Conservation (phyloP, 2,797 vertebrate genomes). For the Sus cebifrons region DNA sequence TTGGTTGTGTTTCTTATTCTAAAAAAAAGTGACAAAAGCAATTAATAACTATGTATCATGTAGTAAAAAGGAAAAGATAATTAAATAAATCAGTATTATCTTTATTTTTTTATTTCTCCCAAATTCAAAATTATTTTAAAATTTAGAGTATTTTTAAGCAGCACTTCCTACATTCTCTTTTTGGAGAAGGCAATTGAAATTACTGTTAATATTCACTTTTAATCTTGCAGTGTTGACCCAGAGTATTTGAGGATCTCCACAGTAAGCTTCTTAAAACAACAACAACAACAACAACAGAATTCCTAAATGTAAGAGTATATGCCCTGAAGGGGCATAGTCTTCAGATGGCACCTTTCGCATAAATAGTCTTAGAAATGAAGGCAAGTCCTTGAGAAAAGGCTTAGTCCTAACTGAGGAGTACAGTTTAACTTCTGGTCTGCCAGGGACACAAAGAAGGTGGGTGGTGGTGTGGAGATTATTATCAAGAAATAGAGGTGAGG, state of each 20-base stretch:
- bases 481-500: neutral
- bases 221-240: neutral
- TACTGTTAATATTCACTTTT: neutral
- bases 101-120: neutral
- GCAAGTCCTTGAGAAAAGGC: neutral
- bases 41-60: neutral
- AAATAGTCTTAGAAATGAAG: neutral
- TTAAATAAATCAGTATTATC: neutral
- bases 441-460: too few relatives aligned
- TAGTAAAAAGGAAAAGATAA: neutral
- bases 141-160: neutral
- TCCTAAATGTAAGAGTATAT: neutral
- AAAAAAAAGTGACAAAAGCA: neutral
- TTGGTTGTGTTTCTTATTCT: constrained; percentile 42
- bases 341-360: neutral
- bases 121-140: neutral
- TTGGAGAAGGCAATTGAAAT: neutral
- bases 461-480: neutral
- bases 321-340: neutral
- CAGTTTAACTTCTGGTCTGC: neutral
- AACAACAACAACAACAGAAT: neutral
- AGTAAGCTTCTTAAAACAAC: neutral
- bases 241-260: neutral
- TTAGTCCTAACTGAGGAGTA: neutral
- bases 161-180: neutral